A percentile compares a stretch with the other conserved stretches of the same genome.
phyloP scores from a whole-genome alignment of 2,888 invertebrate genomes.

The Stramonita haemastoma region DNA sequence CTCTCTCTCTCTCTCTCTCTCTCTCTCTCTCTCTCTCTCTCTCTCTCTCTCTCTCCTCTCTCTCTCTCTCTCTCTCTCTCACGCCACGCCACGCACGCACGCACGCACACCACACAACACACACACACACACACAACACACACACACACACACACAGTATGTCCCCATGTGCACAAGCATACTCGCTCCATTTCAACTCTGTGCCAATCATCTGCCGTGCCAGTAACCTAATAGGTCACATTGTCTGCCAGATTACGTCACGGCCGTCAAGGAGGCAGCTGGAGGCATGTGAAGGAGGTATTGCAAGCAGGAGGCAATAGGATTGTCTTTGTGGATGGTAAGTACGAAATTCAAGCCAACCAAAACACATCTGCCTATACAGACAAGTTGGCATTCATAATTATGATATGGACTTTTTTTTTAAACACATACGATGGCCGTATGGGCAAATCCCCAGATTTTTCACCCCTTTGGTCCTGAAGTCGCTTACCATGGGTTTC shows the following conservation, averaged over 20 bases:
- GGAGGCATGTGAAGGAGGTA: slow-evolving; percentile 74
- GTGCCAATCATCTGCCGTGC: not conserved
- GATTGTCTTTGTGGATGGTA: slow-evolving; percentile 73
- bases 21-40: not conserved
- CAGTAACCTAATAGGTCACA: too few relatives aligned
- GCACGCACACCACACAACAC: not conserved
- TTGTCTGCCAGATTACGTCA: slow-evolving; percentile 64
- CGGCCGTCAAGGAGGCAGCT: slow-evolving; percentile 71
- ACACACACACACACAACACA: not conserved
- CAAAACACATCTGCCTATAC: too few relatives aligned
- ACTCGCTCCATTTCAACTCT: not conserved
- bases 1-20: not conserved
- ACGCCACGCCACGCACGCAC: slow-evolving; percentile 9
- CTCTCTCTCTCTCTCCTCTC: not conserved
- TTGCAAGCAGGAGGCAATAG: slow-evolving; percentile 69
- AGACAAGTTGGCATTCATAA: too few relatives aligned
- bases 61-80: not conserved
- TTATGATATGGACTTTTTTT: too few relatives aligned
- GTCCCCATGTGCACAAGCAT: not conserved
- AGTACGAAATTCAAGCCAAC: slow-evolving; percentile 28
- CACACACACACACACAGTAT: not conserved
- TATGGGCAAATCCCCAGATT: too few relatives aligned
- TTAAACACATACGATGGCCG: too few relatives aligned
- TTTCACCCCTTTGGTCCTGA: too few relatives aligned
- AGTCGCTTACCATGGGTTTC: too few relatives aligned